phyloP scores from a whole-genome alignment of 2,888 invertebrate genomes.

The Melikaiella ostensackeni region DNA sequence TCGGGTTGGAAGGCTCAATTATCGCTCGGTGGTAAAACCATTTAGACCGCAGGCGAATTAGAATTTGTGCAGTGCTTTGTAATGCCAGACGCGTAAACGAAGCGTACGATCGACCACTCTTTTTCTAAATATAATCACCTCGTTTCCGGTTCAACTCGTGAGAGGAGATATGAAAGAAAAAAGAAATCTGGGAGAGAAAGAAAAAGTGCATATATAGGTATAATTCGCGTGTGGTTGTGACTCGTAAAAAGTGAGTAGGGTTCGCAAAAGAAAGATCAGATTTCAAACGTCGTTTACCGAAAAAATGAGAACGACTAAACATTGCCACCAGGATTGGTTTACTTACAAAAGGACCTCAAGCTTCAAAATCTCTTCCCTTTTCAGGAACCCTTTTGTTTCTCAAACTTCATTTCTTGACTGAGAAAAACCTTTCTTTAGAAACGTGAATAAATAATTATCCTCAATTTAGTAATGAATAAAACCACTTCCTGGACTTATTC shows the following conservation, averaged over 20 bases:
- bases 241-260: slow-evolving; percentile 39
- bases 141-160: slow-evolving; percentile 61
- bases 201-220: slow-evolving; percentile 36
- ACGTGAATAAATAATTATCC: background rate
- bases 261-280: slow-evolving; percentile 34
- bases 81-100: slow-evolving; percentile 47
- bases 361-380: slow-evolving; percentile 2
- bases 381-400: background rate
- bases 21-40: slow-evolving; percentile 12
- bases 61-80: slow-evolving; percentile 45
- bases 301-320: slow-evolving; percentile 22
- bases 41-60: slow-evolving; percentile 23
- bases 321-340: slow-evolving; percentile 26
- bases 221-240: slow-evolving; percentile 27
- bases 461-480: slow-evolving; percentile 4
- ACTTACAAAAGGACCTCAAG: slow-evolving; percentile 9
- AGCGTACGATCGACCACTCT: slow-evolving; percentile 55
- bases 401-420: slow-evolving; percentile 2
- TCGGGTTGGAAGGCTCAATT: slow-evolving; percentile 8
- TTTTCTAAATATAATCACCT: slow-evolving; percentile 68
- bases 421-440: background rate
- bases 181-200: slow-evolving; percentile 20
- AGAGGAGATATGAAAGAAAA: slow-evolving; percentile 44
- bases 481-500: background rate
- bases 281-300: slow-evolving; percentile 39